Percentiles rank a stretch among this genome's conserved stretches.
phyloP scores from a whole-genome alignment of 2,113 vertebrate species.

The Etheostoma spectabile region DNA sequence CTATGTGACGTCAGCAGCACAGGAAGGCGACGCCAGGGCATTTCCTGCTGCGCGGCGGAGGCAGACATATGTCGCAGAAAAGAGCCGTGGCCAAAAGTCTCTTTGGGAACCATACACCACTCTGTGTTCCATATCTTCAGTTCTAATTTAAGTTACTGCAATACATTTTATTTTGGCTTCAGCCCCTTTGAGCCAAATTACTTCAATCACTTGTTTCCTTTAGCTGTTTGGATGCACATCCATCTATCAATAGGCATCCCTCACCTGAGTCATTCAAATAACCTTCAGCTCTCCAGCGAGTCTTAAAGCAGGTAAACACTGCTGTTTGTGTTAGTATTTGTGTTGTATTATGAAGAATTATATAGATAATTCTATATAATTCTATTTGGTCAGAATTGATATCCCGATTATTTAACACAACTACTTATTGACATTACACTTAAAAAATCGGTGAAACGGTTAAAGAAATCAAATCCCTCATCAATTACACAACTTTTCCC shows the following conservation, averaged over 20 bases:
- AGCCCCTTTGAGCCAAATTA: background rate
- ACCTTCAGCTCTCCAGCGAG: constrained; percentile 19
- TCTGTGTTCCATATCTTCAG: constrained; percentile 12
- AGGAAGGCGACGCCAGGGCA: constrained; percentile 56
- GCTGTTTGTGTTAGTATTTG: background rate
- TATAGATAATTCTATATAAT: too few relatives aligned
- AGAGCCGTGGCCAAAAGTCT: constrained; percentile 62
- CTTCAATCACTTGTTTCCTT: constrained; percentile 14
- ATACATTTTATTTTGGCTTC: background rate
- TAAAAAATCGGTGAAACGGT: too few relatives aligned
- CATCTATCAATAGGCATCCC: constrained; percentile 21
- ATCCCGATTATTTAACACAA: too few relatives aligned
- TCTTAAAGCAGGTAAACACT: background rate
- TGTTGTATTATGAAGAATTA: too few relatives aligned
- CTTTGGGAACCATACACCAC: constrained; percentile 4
- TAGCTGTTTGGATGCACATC: constrained; percentile 9
- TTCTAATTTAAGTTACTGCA: constrained; percentile 1
- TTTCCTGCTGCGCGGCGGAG: constrained; percentile 71
- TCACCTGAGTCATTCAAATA: constrained; percentile 35
- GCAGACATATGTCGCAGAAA: constrained; percentile 73
- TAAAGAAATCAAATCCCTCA: too few relatives aligned
- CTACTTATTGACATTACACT: too few relatives aligned
- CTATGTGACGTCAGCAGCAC: constrained; percentile 66
- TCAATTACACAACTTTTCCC: too few relatives aligned
- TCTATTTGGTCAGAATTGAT: too few relatives aligned